Percentiles rank a stretch among this genome's conserved stretches.
phyloP scores from a whole-genome alignment of 1,140 invertebrate species.

The Trypoxylus dichotomus region DNA sequence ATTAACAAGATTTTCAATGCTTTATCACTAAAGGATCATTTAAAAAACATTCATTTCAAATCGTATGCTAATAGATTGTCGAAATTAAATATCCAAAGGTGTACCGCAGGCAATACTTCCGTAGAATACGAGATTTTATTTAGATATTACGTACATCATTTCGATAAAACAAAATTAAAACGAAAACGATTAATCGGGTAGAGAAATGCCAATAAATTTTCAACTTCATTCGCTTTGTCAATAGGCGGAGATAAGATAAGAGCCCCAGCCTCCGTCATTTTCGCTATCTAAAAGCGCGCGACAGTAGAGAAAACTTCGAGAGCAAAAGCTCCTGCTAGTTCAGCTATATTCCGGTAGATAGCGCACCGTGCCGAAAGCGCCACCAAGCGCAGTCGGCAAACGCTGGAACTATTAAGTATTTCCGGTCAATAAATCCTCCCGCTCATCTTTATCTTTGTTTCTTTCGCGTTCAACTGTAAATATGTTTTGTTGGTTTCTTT shows the following conservation, averaged over 20 bases:
- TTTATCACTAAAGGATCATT: no score
- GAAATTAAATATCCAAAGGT: no score
- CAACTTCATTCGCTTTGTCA: neutral
- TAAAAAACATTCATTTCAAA: no score
- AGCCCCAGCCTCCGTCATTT: conserved; percentile 1
- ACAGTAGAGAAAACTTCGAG: neutral
- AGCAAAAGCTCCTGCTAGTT: neutral
- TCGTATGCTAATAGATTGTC: no score
- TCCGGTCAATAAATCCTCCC: conserved; percentile 23
- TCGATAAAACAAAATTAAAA: neutral
- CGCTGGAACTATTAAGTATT: conserved; percentile 12
- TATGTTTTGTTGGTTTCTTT: neutral
- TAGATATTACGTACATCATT: neutral
- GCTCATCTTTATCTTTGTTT: neutral
- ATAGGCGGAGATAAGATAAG: neutral
- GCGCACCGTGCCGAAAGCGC: neutral
- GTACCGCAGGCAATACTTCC: no score
- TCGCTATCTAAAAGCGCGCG: neutral
- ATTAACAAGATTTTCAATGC: no score
- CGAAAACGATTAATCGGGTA: neutral
- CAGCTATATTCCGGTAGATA: neutral
- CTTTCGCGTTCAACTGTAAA: neutral
- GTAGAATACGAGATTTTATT: no score
- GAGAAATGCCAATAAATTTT: neutral
- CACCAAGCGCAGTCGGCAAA: neutral